A percentile compares a stretch with the other conserved stretches of the same genome.
Conservation (phyloP, 2,113 vertebrate species). For the Sorex araneus region DNA sequence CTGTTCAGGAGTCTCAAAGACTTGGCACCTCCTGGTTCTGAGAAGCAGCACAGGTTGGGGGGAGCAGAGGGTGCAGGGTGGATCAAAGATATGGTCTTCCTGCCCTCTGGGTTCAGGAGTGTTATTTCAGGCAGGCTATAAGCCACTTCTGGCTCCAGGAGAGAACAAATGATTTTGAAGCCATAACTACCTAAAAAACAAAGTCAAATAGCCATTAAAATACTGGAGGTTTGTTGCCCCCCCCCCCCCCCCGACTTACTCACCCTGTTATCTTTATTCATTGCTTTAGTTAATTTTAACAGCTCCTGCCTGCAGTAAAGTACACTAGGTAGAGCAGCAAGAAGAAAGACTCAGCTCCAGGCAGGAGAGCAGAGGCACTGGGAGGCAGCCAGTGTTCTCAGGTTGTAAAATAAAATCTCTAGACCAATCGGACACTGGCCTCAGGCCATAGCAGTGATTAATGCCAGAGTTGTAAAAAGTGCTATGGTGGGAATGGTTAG, state of each 20-base stretch:
- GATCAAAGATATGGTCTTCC: constrained; percentile 5
- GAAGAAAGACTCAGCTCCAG: constrained; percentile 75
- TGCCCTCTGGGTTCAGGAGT: constrained; percentile 4
- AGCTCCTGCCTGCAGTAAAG: constrained; percentile 71
- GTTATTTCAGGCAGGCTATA: not conserved
- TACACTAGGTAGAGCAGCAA: constrained; percentile 42
- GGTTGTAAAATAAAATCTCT: constrained; percentile 85
- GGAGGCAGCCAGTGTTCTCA: constrained; percentile 82
- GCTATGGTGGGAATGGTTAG: constrained; percentile 60
- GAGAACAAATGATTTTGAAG: constrained; percentile 25
- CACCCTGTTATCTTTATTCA: constrained; percentile 71
- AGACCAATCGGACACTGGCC: constrained; percentile 82
- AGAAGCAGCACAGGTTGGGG: not conserved
- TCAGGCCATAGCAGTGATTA: constrained; percentile 77
- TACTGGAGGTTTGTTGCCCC: not conserved
- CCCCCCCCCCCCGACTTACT: not conserved
- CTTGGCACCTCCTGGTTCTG: constrained; percentile 53
- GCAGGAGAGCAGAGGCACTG: constrained; percentile 69
- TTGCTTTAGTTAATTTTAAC: constrained; percentile 72
- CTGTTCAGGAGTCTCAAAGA: constrained; percentile 67
- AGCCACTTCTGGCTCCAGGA: not conserved
- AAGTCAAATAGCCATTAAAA: constrained; percentile 52
- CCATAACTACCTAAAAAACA: constrained; percentile 36
- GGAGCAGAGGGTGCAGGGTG: not conserved
- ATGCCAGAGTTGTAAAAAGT: constrained; percentile 82